Percentiles rank a stretch among this genome's conserved stretches.
Evolutionary conservation across 2,888 invertebrate species (phyloP).

Genomic region (Agrochola litura): DNA sequence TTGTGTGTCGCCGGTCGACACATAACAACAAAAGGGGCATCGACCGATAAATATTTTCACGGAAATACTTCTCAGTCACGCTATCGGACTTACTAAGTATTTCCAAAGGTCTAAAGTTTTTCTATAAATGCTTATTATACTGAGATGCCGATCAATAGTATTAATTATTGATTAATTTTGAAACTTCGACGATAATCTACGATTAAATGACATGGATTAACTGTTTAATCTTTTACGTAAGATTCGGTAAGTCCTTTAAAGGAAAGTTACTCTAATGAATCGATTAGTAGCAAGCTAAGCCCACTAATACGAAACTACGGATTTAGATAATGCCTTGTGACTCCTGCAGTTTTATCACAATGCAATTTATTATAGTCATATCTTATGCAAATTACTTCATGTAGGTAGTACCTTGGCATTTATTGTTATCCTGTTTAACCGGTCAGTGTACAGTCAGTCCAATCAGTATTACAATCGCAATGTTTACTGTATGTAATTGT

Average conservation of each 20-base stretch:
- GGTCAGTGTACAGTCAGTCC: not conserved
- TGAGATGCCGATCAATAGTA: not conserved
- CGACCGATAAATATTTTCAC: slow-evolving; percentile 62
- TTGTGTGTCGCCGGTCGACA: slow-evolving; percentile 31
- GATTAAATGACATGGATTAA: slow-evolving; percentile 7
- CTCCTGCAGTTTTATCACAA: slow-evolving; percentile 3
- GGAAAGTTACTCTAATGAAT: not conserved
- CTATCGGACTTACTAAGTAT: slow-evolving; percentile 28
- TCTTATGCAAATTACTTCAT: slow-evolving; percentile 7
- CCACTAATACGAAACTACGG: not conserved
- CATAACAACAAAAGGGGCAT: slow-evolving; percentile 42
- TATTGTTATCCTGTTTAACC: slow-evolving; percentile 20
- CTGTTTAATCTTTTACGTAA: slow-evolving; percentile 5
- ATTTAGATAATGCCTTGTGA: not conserved
- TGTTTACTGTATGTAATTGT: not conserved
- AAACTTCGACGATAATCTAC: not conserved
- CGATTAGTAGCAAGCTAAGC: not conserved
- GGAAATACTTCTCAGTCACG: slow-evolving; percentile 53
- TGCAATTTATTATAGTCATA: not conserved
- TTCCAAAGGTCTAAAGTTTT: slow-evolving; percentile 23
- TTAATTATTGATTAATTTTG: slow-evolving; percentile 5
- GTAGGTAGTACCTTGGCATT: slow-evolving; percentile 20
- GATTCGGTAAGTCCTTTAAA: slow-evolving; percentile 8
- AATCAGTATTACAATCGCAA: not conserved
- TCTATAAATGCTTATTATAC: not conserved